Percentiles rank a stretch among this genome's conserved stretches.
Conservation (phyloP, 2,113 vertebrate genomes). For the Rutilus rutilus region DNA sequence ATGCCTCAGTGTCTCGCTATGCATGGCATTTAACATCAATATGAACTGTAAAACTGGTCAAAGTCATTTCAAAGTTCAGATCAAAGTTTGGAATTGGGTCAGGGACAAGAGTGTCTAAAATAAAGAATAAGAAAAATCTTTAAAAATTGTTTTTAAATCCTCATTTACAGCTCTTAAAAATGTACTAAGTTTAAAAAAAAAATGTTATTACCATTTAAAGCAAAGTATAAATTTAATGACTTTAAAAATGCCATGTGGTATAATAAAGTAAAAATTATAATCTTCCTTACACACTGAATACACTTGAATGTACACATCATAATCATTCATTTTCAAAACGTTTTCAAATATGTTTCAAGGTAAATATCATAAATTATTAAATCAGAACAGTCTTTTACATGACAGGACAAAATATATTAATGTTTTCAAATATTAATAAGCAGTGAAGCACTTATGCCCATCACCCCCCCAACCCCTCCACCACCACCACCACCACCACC, state of each 20-base stretch:
- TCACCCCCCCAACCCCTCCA: no score
- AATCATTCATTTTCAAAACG: background rate
- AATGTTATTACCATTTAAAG: background rate
- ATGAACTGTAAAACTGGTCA: background rate
- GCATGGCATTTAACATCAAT: background rate
- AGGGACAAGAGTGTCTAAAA: background rate
- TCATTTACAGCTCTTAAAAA: background rate
- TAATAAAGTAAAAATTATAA: background rate
- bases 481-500: no score
- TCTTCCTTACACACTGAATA: background rate
- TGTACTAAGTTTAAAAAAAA: background rate
- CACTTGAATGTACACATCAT: background rate
- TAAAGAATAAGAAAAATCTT: no score
- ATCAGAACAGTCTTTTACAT: no score
- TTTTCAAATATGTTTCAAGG: no score
- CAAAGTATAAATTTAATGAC: no score
- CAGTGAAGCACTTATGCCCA: no score
- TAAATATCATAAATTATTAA: no score
- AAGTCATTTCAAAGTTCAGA: background rate
- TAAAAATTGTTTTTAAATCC: background rate
- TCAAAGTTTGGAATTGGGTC: background rate
- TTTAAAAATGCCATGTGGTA: background rate
- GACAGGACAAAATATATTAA: no score
- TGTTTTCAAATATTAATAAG: no score
- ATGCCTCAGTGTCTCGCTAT: background rate